Percentiles rank a stretch among this genome's conserved stretches.
These are phyloP conservation scores for Papilio gigon DNA, from an alignment of 2,888 invertebrate genomes.

Conservation along the genomic window DNA sequence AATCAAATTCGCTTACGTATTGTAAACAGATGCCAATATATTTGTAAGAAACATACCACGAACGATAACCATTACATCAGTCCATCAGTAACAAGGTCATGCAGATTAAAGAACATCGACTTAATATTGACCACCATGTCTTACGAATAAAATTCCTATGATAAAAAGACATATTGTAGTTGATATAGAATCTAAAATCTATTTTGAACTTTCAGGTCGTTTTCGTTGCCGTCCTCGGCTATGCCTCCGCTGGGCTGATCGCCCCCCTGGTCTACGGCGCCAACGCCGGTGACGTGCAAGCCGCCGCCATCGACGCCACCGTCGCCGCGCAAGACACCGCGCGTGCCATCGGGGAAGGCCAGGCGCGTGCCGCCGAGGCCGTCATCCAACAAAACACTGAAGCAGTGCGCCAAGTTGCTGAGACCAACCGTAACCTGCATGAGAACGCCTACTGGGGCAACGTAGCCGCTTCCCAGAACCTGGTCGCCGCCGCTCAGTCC, in stretches of 20 bases:
- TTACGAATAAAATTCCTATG: background rate
- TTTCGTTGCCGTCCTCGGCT: constrained; percentile 78
- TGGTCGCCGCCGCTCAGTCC: constrained; percentile 74
- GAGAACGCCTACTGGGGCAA: constrained; percentile 77
- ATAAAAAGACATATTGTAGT: background rate
- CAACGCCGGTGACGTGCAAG: constrained; percentile 74
- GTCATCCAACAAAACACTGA: constrained; percentile 69
- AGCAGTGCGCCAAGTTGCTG: constrained; percentile 66
- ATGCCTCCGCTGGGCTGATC: constrained; percentile 73
- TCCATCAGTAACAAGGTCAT: background rate
- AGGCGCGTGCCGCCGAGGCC: constrained; percentile 71
- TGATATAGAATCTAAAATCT: background rate
- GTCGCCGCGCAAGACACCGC: constrained; percentile 69
- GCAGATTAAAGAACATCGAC: no score
- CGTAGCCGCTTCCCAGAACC: constrained; percentile 71
- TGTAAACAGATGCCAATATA: constrained; percentile 23
- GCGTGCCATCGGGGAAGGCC: constrained; percentile 66
- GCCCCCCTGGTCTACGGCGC: constrained; percentile 64
- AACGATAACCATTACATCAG: no score
- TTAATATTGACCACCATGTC: no score
- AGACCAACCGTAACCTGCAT: constrained; percentile 69
- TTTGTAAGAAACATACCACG: background rate
- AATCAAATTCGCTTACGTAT: constrained; percentile 23
- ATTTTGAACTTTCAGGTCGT: constrained; percentile 62
- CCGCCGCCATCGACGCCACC: constrained; percentile 73